Evolutionary conservation across 2,113 vertebrate species (phyloP).

Genomic region (Ochotona princeps): DNA sequence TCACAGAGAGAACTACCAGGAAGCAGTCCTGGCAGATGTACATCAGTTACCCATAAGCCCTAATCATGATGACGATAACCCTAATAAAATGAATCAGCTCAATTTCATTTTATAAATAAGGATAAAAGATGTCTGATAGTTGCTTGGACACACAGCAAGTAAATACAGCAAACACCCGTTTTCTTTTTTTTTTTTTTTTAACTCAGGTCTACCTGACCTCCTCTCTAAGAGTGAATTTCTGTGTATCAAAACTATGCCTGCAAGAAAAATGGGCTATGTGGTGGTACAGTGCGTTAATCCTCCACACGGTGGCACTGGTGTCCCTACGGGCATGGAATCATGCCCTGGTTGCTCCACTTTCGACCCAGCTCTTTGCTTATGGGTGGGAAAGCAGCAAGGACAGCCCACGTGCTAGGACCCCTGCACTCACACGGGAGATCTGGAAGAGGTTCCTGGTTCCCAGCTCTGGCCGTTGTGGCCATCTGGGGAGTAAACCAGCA

Average conservation of each 20-base stretch:
- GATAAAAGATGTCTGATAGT: not conserved
- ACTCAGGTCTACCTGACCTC: not conserved
- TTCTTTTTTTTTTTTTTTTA: not conserved
- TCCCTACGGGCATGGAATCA: no score
- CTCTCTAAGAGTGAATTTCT: not conserved
- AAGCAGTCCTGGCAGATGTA: not conserved
- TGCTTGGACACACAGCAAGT: not conserved
- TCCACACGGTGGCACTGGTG: no score
- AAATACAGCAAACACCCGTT: not conserved
- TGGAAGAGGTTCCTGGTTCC: no score
- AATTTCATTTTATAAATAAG: constrained; percentile 6
- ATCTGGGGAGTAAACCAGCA: no score
- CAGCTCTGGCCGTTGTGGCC: no score
- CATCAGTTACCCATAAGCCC: not conserved
- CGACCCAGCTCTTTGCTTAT: no score
- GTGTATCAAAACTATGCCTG: not conserved
- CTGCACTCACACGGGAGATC: no score
- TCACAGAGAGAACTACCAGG: not conserved
- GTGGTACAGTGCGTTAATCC: no score
- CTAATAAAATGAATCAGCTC: not conserved
- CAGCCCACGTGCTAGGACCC: no score
- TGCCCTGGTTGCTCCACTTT: no score
- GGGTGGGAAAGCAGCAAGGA: no score
- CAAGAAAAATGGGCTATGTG: not conserved
- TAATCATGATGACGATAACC: not conserved